Percentiles rank a stretch among this genome's conserved stretches.
phyloP scores from a whole-genome alignment of 2,113 vertebrate genomes.

The Istiophorus platypterus region DNA sequence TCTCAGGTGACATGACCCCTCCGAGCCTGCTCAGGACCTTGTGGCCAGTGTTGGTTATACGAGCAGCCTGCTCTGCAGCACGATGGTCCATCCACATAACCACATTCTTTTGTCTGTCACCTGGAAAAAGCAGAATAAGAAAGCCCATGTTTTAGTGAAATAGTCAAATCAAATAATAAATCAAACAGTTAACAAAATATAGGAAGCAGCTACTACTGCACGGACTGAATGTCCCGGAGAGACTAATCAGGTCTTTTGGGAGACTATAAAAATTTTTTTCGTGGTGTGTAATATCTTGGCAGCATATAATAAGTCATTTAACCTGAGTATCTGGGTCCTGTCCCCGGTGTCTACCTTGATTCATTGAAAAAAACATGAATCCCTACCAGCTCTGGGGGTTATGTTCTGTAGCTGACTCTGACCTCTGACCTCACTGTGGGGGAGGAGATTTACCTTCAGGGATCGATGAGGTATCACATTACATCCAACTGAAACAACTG shows the following conservation, averaged over 20 bases:
- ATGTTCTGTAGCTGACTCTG: conserved; percentile 29
- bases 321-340: not conserved
- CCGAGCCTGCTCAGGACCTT: conserved; percentile 88
- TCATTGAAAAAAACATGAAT: conserved; percentile 24
- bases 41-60: conserved; percentile 89
- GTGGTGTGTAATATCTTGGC: not conserved
- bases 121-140: conserved; percentile 66
- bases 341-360: not conserved
- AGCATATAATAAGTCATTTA: not conserved
- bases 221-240: not conserved
- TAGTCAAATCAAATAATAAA: no score
- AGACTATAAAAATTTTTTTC: not conserved
- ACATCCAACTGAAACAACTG: conserved; percentile 14
- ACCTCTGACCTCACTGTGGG: conserved; percentile 47
- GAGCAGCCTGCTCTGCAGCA: conserved; percentile 87
- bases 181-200: not conserved
- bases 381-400: conserved; percentile 12
- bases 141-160: not conserved
- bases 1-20: conserved; percentile 96
- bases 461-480: conserved; percentile 42
- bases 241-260: not conserved
- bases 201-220: not conserved
- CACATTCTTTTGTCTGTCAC: conserved; percentile 86
- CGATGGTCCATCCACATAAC: conserved; percentile 99
- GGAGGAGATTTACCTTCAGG: conserved; percentile 8